A percentile compares a stretch with the other conserved stretches of the same genome.
Evolutionary conservation across 2,113 vertebrate genomes (phyloP).

Genomic region (Spea multiplicata): DNA sequence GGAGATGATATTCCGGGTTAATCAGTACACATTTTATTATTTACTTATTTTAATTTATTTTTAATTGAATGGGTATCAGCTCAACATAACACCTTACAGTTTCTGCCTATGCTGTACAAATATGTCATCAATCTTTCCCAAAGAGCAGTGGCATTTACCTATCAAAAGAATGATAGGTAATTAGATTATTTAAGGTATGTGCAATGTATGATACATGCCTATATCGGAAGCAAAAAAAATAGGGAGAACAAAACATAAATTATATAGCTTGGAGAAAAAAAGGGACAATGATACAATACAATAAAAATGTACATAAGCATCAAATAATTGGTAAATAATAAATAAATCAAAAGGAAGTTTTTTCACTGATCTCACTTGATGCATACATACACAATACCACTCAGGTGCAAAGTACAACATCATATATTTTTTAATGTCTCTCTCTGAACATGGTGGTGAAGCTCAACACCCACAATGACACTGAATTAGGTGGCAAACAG

Average conservation of each 20-base stretch:
- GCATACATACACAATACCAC: no score
- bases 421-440: no score
- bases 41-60: slow-evolving; percentile 32
- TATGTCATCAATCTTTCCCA: slow-evolving; percentile 5
- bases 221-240: neutral
- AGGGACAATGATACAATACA: neutral
- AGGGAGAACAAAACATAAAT: neutral
- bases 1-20: slow-evolving; percentile 28
- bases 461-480: no score
- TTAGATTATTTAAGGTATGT: neutral
- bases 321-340: no score
- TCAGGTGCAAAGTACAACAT: no score
- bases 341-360: no score
- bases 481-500: no score
- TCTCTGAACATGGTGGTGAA: no score
- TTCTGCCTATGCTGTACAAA: neutral
- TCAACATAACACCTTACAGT: slow-evolving; percentile 10
- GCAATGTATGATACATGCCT: neutral
- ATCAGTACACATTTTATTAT: slow-evolving; percentile 32
- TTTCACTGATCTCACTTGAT: no score
- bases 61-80: slow-evolving; percentile 30
- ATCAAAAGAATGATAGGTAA: neutral
- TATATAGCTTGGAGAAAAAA: neutral
- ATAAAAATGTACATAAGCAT: no score
- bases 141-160: neutral